Evolutionary conservation across 2,797 vertebrate genomes (phyloP), one percentile per base, ranked within the genome.

Genomic region (Anas capensis): DNA sequence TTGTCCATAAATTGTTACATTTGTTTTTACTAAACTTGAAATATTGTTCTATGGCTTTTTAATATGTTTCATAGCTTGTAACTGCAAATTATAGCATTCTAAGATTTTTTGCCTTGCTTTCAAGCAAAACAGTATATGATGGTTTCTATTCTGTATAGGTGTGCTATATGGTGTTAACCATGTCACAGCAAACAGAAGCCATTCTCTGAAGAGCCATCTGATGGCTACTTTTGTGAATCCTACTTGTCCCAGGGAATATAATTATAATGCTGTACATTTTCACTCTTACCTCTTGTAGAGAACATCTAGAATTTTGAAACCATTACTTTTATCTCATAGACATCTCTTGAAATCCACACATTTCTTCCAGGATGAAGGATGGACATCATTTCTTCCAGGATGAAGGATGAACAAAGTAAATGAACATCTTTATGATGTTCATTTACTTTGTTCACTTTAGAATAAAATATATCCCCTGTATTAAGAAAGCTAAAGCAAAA

Each of bases 321-420:
- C 49, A 33, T 66, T 88, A 16, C 57, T 97, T 97, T 96, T 78
- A 97, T 94, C 34, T 38, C 20, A 71, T 7, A 20, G 21, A 66
- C 31, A 76, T 89, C 90, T 94, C 11, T 62, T 92, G 73, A 97
- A 97, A 70, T 11, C 56, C 58, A 97, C 88, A 64, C 17, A 66
- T 36, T 93, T 96, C 75, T 96, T 84, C 61, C 88, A 95, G 53
- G 33, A 78, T 84, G 57, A 90, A 36, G 36, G 36, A 36, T 36
- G 36, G 36, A 36, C 36, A 36, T 36, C 17, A 66, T 36, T 93
- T 96, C 75, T 96, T 84, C 61, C 88, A 95, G 53, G 33, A 78
- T 84, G 57, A 90, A 36, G 36, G 36, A 36, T 36, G 36, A 36
- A 36, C 36, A 34, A 34, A 34, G 34, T 34, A 34, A 34, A 34